A percentile compares a stretch with the other conserved stretches of the same genome.
These are phyloP conservation scores for Calcarius lapponicus DNA, from an alignment of 2,797 vertebrate genomes.

Conservation along the genomic window DNA sequence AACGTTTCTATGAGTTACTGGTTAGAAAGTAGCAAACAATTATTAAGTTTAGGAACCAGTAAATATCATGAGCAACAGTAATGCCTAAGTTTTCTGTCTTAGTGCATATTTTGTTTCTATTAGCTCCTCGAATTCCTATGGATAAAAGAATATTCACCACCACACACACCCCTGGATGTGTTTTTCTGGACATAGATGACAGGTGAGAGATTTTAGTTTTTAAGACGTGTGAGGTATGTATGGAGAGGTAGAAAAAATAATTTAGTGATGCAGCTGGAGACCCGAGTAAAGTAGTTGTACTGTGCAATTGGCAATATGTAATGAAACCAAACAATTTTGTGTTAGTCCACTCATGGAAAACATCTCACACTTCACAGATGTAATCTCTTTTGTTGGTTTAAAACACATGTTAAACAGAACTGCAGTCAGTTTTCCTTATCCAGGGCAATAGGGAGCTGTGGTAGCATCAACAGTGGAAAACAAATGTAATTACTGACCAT, in stretches of 20 bases:
- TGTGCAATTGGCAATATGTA: neutral
- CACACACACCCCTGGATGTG: slow-evolving; percentile 91
- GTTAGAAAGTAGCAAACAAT: neutral
- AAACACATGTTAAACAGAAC: neutral
- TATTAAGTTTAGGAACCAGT: neutral
- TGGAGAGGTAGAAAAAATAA: neutral
- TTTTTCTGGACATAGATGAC: slow-evolving; percentile 95
- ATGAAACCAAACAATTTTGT: neutral
- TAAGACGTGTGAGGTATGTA: neutral
- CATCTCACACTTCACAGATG: neutral
- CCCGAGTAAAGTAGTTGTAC: neutral
- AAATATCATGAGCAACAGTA: neutral
- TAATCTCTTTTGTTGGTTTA: neutral
- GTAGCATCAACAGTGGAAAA: neutral
- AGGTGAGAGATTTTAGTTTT: slow-evolving; percentile 76
- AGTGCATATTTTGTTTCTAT: neutral
- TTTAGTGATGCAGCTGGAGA: neutral
- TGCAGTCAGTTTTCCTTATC: neutral
- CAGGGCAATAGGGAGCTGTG: neutral
- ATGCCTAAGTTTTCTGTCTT: neutral
- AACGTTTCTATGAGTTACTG: neutral
- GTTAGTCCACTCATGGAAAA: neutral
- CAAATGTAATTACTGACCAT: fast-evolving
- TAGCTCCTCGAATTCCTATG: slow-evolving; percentile 90
- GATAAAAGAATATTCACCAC: slow-evolving; percentile 96